Evolutionary conservation across 2,797 vertebrate genomes (phyloP).

Genomic region (Thamnophis elegans): DNA sequence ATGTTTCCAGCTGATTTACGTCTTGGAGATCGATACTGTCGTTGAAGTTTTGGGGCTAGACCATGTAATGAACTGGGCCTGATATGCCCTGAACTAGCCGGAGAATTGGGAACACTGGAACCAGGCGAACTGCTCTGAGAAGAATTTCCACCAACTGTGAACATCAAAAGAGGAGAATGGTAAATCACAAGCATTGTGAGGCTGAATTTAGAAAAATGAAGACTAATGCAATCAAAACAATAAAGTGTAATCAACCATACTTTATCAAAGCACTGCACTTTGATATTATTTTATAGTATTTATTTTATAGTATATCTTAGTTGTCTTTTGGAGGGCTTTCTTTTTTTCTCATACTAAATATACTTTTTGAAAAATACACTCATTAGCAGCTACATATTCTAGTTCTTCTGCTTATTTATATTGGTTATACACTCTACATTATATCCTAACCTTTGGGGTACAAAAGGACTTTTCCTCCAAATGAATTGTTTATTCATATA

Average conservation of each 20-base stretch:
- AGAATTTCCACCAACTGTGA: conserved; percentile 87
- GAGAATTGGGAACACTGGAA: conserved; percentile 95
- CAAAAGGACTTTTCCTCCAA: not conserved
- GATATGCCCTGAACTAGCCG: conserved; percentile 92
- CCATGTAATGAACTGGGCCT: conserved; percentile 93
- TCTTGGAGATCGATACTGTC: conserved; percentile 92
- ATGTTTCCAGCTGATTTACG: conserved; percentile 96
- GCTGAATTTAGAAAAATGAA: not conserved
- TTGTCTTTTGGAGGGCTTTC: not conserved
- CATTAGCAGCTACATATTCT: not conserved
- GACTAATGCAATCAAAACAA: not conserved
- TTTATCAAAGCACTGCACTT: not conserved
- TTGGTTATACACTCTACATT: not conserved
- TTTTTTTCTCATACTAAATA: not conserved
- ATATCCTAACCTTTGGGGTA: too few species aligned
- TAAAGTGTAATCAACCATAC: not conserved
- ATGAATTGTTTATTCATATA: not conserved
- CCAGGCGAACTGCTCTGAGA: conserved; percentile 97
- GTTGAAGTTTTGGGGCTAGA: conserved; percentile 92
- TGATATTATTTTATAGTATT: not conserved
- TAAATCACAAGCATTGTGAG: not conserved
- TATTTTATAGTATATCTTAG: not conserved
- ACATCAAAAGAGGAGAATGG: conserved; percentile 28
- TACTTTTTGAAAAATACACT: not conserved
- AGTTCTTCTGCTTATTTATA: not conserved